These are phyloP conservation scores for Dendrolimus punctatus DNA, from an alignment of 1,140 invertebrate genomes.

Conservation along the genomic window DNA sequence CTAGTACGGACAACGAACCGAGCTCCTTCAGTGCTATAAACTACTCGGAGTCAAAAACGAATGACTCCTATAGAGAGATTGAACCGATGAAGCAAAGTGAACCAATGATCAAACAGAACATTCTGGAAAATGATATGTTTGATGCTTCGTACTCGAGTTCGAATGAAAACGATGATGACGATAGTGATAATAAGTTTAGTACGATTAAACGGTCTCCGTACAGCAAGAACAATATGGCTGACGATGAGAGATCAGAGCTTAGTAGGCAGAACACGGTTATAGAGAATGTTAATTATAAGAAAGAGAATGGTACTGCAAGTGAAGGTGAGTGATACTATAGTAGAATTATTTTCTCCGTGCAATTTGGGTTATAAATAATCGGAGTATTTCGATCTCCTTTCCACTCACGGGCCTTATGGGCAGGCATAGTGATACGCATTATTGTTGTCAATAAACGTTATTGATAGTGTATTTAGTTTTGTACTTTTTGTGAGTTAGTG, in stretches of 20 bases:
- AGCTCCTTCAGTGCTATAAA: slow-evolving; percentile 49
- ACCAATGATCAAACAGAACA: slow-evolving; percentile 69
- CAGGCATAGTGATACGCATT: too few relatives aligned
- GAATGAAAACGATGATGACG: slow-evolving; percentile 74
- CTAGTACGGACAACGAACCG: slow-evolving; percentile 51
- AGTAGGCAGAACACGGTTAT: slow-evolving; percentile 68
- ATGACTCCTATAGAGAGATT: slow-evolving; percentile 32
- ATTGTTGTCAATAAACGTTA: too few relatives aligned
- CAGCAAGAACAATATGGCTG: slow-evolving; percentile 67
- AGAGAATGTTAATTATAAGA: slow-evolving; percentile 65
- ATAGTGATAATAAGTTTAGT: slow-evolving; percentile 77
- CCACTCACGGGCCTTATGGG: too few relatives aligned
- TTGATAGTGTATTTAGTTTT: too few relatives aligned
- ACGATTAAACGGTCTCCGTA: slow-evolving; percentile 80
- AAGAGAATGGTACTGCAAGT: slow-evolving; percentile 60
- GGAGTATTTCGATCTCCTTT: too few relatives aligned
- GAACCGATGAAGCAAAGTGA: slow-evolving; percentile 52
- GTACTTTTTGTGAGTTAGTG: too few relatives aligned
- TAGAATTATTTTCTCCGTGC: too few relatives aligned
- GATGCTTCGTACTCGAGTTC: slow-evolving; percentile 67
- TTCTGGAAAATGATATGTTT: slow-evolving; percentile 69
- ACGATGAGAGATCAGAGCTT: slow-evolving; percentile 40
- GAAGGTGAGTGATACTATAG: slow-evolving; percentile 46
- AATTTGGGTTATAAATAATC: too few relatives aligned
- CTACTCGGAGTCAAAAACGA: slow-evolving; percentile 34